These are phyloP conservation scores for Pseudorectes ferrugineus DNA, from an alignment of 2,113 vertebrate species.

Conservation along the genomic window DNA sequence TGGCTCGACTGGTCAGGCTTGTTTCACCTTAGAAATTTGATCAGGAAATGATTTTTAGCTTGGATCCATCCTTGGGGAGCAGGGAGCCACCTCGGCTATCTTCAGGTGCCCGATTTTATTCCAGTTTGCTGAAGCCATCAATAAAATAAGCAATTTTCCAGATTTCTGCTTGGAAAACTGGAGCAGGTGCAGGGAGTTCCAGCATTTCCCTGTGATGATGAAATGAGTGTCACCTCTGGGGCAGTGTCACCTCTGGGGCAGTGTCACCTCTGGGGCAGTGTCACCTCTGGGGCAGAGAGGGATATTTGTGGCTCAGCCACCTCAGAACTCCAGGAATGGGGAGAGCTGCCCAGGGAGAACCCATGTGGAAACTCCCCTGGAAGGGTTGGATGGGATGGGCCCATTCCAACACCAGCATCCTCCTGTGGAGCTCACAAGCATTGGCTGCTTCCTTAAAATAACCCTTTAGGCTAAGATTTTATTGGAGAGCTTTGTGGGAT, in stretches of 20 bases:
- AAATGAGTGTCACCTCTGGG: background rate
- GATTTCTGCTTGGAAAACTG: background rate
- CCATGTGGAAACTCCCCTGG: background rate
- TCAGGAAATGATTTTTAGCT: background rate
- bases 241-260: no score
- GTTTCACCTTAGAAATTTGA: background rate
- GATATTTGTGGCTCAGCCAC: background rate
- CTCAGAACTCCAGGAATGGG: background rate
- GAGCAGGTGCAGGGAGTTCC: background rate
- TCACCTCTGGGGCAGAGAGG: background rate
- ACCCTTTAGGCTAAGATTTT: background rate
- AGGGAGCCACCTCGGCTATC: rapidly evolving
- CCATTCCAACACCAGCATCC: background rate
- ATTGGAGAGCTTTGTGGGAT: background rate
- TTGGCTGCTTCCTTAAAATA: background rate
- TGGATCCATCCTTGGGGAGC: background rate
- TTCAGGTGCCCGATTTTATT: background rate
- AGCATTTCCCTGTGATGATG: background rate
- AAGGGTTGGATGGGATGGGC: background rate
- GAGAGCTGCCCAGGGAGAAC: background rate
- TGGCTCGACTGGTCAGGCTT: background rate
- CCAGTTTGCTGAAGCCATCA: background rate
- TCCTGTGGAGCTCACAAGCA: background rate
- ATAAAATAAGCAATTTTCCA: background rate
- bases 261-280: background rate